These are phyloP conservation scores for Hycleus cichorii DNA, from an alignment of 1,140 invertebrate genomes.

Conservation along the genomic window DNA sequence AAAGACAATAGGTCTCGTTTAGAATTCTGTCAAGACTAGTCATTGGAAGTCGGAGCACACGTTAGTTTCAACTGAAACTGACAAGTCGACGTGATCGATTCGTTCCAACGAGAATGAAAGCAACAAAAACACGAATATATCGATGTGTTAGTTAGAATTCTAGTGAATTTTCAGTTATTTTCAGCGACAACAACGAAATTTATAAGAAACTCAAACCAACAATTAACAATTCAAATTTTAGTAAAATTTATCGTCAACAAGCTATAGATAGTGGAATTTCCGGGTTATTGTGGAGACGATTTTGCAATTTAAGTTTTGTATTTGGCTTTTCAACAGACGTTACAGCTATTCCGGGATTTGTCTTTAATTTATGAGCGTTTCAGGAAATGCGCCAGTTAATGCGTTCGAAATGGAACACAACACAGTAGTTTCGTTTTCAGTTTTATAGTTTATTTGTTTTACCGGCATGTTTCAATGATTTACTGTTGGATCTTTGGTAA, in stretches of 20 bases:
- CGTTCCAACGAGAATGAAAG: not conserved
- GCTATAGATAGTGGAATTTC: too few species aligned
- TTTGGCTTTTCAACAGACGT: not conserved
- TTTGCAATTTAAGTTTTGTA: too few species aligned
- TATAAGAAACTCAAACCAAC: slow-evolving; percentile 4
- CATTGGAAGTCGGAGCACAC: not conserved
- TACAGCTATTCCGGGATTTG: slow-evolving; percentile 12
- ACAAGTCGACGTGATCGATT: not conserved
- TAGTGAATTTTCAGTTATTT: not conserved
- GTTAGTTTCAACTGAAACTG: not conserved
- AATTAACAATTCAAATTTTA: too few species aligned
- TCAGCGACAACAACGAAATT: slow-evolving; percentile 14
- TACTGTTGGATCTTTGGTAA: too few species aligned
- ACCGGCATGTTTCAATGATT: too few species aligned
- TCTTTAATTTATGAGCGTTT: slow-evolving; percentile 19
- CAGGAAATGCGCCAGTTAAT: slow-evolving; percentile 17
- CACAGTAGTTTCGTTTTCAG: too few species aligned
- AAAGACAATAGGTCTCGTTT: too few species aligned
- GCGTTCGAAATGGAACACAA: slow-evolving; percentile 7
- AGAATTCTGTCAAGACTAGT: too few species aligned
- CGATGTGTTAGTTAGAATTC: not conserved
- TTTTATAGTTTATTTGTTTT: too few species aligned
- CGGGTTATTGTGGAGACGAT: too few species aligned
- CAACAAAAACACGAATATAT: too few species aligned
- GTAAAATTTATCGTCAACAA: too few species aligned